Base-by-base conservation (phyloP, 2,888 invertebrate species). In the Tiliacea aurago region DNA sequence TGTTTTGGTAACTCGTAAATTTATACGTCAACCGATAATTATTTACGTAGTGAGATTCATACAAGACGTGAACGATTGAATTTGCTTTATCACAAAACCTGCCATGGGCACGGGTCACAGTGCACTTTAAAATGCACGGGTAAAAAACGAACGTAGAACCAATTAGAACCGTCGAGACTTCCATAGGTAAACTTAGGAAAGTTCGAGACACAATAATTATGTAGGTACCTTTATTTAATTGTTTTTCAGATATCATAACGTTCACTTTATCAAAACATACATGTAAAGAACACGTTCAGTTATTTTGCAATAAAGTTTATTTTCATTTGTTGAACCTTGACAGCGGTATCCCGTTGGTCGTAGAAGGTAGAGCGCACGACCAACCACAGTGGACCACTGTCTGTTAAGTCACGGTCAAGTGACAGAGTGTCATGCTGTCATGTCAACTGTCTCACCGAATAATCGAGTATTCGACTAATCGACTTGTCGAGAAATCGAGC, bases 261-360 rank as follows among this genome's bases (percentile, higher is more conserved):
- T 47, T 58, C 20, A 45, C 4, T 51, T n/a, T 51, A 37, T 18
- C 33, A 63, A 49, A 28, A n/a, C 13, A 20, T 33, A 11, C 28
- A 9, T n/a, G 49, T n/a, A 33, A 49, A 43, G 4, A 56, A 71
- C 55, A 70, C 56, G 63, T 56, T 15, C 7, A 20, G 4, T 69
- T 28, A 5, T 45, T 61, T 67, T 15, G 11, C 0, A 5, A 20
- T 71, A 71, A 58, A 74, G 76, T 75, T 77, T 62, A 72, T 70
- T 75, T 83, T 75, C n/a, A 59, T 64, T 66, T 76, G 62, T 64
- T 37, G 18, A 58, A 53, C 5, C 45, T 45, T 18, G 69, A 7
- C 70, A 65, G 56, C 70, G 72, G 72, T 64, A 73, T 23, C 6
- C 23, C 28, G 56, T 61, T 53, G 37, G 7, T 47, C 41, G 41